phyloP scores from a whole-genome alignment of 2,113 vertebrate genomes.

The Aviceda subcristata region DNA sequence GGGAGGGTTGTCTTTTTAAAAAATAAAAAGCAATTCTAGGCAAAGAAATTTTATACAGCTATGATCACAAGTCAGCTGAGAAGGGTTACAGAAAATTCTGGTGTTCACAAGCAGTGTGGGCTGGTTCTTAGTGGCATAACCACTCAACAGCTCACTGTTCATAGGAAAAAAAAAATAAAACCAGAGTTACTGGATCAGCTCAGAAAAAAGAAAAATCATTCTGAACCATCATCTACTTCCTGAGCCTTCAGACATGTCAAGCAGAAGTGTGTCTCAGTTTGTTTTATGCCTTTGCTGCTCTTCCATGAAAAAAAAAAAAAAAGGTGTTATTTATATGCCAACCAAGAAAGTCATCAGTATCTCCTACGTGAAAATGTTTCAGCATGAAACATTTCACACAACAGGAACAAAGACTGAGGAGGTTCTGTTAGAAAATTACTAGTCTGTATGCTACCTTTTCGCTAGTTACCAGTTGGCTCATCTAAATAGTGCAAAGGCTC shows the following conservation, averaged over 20 bases:
- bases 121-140: background rate
- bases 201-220: background rate
- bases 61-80: background rate
- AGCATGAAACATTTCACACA: background rate
- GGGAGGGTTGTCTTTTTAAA: background rate
- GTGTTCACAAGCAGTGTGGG: background rate
- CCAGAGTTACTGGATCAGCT: background rate
- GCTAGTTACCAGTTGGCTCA: background rate
- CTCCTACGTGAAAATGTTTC: background rate
- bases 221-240: background rate
- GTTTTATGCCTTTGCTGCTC: background rate
- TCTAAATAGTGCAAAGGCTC: background rate
- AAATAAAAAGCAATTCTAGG: background rate
- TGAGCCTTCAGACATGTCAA: background rate
- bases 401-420: background rate
- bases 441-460: background rate
- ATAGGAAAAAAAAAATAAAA: background rate
- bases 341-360: background rate
- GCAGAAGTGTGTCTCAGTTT: background rate
- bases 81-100: background rate
- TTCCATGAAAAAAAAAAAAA: background rate
- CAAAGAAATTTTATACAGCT: background rate
- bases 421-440: background rate
- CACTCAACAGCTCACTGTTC: background rate
- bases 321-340: background rate